phyloP scores from a whole-genome alignment of 2,113 vertebrate genomes.

The Ceyx margarethae region DNA sequence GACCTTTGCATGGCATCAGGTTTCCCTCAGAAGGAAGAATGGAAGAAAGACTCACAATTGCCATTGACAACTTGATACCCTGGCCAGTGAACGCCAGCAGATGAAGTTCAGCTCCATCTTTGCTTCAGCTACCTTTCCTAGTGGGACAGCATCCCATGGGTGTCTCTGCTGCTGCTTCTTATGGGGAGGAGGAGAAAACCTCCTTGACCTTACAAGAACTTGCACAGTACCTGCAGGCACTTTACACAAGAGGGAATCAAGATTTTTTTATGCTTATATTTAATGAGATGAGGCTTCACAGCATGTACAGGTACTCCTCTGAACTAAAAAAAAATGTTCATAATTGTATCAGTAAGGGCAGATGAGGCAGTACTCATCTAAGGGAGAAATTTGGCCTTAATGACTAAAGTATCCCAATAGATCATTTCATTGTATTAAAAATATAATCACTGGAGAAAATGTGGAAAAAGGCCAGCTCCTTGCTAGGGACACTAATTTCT shows the following conservation, averaged over 20 bases:
- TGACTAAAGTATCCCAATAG: not conserved
- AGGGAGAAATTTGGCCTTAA: not conserved
- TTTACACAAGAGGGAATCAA: not conserved
- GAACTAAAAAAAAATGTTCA: not conserved
- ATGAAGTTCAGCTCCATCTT: not conserved
- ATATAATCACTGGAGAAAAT: not conserved
- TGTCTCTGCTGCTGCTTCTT: not conserved
- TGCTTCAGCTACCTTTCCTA: not conserved
- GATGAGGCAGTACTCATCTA: not conserved
- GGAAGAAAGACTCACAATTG: not conserved
- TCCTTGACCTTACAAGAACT: not conserved
- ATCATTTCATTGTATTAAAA: not conserved
- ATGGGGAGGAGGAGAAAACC: not conserved
- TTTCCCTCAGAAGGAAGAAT: not conserved
- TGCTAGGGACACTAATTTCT: not conserved
- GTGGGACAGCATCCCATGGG: not conserved
- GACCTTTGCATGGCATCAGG: rapidly evolving
- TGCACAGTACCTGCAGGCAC: not conserved
- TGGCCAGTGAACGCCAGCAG: not conserved
- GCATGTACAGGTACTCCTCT: not conserved
- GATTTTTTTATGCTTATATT: not conserved
- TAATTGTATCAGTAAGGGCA: not conserved
- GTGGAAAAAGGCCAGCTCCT: not conserved
- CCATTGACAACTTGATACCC: not conserved
- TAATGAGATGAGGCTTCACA: not conserved